Conservation (phyloP, 2,797 vertebrate genomes). For the Potorous gilbertii region DNA sequence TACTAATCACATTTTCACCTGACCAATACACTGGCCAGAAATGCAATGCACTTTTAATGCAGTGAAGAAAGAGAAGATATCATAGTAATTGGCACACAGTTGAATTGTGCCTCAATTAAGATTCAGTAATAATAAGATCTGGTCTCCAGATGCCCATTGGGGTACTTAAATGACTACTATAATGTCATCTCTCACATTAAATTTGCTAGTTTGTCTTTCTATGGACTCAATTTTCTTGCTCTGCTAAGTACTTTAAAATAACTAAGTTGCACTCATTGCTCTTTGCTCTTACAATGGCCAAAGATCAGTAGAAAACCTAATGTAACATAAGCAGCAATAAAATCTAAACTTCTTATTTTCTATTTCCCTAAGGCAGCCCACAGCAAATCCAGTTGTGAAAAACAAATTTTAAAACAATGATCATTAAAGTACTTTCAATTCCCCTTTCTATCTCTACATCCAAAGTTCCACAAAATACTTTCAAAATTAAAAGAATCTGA, state of each 20-base stretch:
- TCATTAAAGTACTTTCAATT: not conserved
- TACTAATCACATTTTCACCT: not conserved
- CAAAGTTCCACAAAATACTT: not conserved
- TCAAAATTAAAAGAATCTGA: not conserved
- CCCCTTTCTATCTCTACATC: not conserved
- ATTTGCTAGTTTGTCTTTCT: not conserved
- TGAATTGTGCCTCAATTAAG: not conserved
- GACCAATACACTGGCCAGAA: not conserved
- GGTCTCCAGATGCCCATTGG: not conserved
- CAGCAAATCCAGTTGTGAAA: not conserved
- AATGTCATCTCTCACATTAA: not conserved
- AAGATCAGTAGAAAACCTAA: not conserved
- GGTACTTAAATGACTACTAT: not conserved
- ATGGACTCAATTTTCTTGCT: not conserved
- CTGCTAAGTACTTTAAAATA: not conserved
- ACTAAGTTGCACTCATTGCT: not conserved
- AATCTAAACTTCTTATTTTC: not conserved
- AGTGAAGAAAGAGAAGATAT: not conserved
- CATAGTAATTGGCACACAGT: not conserved
- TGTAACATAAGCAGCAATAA: not conserved
- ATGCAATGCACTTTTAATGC: not conserved
- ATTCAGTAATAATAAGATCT: not conserved
- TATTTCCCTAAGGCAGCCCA: not conserved
- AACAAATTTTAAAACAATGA: not conserved
- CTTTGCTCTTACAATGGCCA: not conserved